Evolutionary conservation across 2,797 vertebrate genomes (phyloP).

Genomic region (Cossypha heuglini): DNA sequence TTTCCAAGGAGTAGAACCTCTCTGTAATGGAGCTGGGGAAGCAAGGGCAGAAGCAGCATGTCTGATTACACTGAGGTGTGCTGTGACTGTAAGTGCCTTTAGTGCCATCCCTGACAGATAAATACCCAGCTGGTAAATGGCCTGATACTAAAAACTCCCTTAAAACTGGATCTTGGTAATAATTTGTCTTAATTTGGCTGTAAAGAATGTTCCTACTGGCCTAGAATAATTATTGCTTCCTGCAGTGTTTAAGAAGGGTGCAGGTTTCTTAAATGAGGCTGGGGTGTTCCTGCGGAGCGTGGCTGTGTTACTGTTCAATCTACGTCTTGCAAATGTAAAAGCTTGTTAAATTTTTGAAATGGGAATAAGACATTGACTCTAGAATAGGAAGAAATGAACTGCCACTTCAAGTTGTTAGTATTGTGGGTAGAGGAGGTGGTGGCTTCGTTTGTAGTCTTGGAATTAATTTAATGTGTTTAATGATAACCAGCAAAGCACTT

Average conservation of each 20-base stretch:
- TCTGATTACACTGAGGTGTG: background rate
- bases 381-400: background rate
- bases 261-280: background rate
- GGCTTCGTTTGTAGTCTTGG: background rate
- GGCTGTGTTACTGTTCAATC: background rate
- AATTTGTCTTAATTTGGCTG: background rate
- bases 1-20: background rate
- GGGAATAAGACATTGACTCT: background rate
- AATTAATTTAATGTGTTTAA: background rate
- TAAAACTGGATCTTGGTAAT: background rate
- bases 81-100: background rate
- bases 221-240: background rate
- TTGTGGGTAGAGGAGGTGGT: background rate
- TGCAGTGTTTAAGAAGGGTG: background rate
- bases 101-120: background rate
- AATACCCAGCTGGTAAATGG: background rate
- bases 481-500: background rate
- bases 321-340: background rate
- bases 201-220: background rate
- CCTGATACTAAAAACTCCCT: background rate
- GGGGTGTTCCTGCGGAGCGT: background rate
- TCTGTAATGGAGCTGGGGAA: background rate
- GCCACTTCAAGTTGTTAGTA: background rate
- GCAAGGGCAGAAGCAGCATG: background rate
- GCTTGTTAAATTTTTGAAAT: background rate